Evolutionary conservation across 2,888 invertebrate species (phyloP), one percentile per base, ranked within the genome.

Genomic region (Muschampia plurimacula): DNA sequence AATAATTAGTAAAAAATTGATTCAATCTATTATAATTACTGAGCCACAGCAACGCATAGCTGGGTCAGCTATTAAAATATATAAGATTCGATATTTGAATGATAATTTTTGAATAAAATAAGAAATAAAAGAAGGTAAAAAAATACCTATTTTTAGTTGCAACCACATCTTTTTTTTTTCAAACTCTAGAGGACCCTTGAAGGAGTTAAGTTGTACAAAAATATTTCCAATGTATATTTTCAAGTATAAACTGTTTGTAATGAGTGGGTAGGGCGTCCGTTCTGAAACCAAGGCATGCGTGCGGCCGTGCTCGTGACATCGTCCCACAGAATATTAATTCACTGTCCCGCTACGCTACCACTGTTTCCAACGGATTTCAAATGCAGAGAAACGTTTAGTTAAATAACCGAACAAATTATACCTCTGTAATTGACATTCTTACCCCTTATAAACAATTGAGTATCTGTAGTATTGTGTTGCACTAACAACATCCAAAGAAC

Each of bases 251-350:
- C 77, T 78, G 81, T 80, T 83, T 82, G 81, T 84, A 85, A 85
- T 83, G 85, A 88, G 83, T 83, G 86, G 83, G 81, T 81, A 80
- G 81, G 82, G 77, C 52, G 52, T 52, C 81, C 82, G 83, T 80
- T 79, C 75, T 36, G 78, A 81, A 83, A 81, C 80, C 86, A 86
- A 91, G 89, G 89, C 91, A 90, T 89, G 92, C 92, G 90, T 91
- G 83, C 90, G 55, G 79, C 77, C 74, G 74, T 77, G 89, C 76
- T 76, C 76, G 78, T 87, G 87, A 89, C 89, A 86, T 70, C 79
- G 84, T 55, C 55, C 81, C 80, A 65, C 76, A 71, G 89, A 89
- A 89, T 91, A 91, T 90, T 91, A 92, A 92, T 91, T 89, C 86
- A 81, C 80, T 78, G 80, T 46, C 68, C 39, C 70, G 49, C 64